phyloP scores from a whole-genome alignment of 35 echinoderm and acorn worm species.

The Ptychodera flava region DNA sequence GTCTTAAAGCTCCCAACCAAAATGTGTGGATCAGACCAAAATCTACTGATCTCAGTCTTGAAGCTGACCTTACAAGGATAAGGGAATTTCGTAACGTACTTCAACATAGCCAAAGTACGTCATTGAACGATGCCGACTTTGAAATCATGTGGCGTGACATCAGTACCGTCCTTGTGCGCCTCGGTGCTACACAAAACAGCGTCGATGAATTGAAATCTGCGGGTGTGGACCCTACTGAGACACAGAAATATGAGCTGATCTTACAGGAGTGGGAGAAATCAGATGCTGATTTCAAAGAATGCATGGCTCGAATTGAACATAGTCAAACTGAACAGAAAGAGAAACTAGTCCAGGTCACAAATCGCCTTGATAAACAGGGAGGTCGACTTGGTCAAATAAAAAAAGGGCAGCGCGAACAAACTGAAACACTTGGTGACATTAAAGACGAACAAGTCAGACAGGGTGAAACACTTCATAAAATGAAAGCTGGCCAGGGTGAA shows the following conservation, averaged over 20 bases:
- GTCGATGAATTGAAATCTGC: background rate
- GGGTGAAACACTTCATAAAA: too few relatives aligned
- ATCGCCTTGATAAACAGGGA: too few relatives aligned
- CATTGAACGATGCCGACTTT: background rate
- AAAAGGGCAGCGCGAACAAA: too few relatives aligned
- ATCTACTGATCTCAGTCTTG: background rate
- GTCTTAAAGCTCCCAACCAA: background rate
- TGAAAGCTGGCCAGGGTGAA: too few relatives aligned
- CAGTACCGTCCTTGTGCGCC: background rate
- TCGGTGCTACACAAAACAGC: background rate
- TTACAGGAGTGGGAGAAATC: background rate
- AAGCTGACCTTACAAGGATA: background rate
- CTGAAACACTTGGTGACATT: too few relatives aligned
- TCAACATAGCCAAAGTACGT: background rate
- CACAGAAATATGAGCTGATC: background rate
- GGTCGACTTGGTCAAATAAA: too few relatives aligned
- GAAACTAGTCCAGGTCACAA: background rate
- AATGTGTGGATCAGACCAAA: background rate
- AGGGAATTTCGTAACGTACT: background rate
- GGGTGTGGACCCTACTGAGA: background rate
- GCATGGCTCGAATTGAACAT: background rate
- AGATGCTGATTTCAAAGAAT: background rate
- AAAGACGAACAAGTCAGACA: too few relatives aligned
- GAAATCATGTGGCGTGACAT: background rate
- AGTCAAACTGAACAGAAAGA: background rate